phyloP scores from a whole-genome alignment of 2,888 invertebrate species.

The Emesis castigata region DNA sequence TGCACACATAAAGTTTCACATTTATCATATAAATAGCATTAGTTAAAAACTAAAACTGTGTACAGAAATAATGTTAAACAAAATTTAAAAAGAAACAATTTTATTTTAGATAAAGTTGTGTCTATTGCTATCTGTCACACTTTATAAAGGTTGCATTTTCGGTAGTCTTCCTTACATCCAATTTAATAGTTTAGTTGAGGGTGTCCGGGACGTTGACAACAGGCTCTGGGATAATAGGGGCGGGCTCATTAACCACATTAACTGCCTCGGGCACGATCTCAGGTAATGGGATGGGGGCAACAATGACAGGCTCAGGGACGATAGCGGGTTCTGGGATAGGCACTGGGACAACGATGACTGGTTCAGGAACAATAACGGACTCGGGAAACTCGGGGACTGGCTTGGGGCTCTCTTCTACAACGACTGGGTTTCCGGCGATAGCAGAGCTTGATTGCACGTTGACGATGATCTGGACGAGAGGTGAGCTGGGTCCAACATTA shows the following conservation, averaged over 20 bases:
- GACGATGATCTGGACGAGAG: conserved; percentile 69
- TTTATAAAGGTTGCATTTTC: no score
- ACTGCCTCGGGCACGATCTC: no score
- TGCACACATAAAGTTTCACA: no score
- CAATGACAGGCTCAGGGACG: conserved; percentile 10
- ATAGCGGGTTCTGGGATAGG: conserved; percentile 37
- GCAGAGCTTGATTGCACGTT: conserved; percentile 51
- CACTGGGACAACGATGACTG: conserved; percentile 45
- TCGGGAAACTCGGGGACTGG: conserved; percentile 28
- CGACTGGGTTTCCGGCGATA: conserved; percentile 29
- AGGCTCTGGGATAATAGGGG: conserved; percentile 27
- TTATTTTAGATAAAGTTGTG: no score
- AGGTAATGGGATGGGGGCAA: not conserved
- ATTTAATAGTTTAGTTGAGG: not conserved
- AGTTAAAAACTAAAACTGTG: no score
- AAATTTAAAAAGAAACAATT: no score
- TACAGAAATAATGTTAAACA: no score
- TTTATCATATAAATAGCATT: no score
- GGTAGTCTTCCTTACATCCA: no score
- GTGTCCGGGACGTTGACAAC: not conserved
- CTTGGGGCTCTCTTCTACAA: conserved; percentile 34
- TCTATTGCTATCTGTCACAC: no score
- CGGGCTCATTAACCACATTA: not conserved
- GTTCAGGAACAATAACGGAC: conserved; percentile 48
- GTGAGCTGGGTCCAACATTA: conserved; percentile 42